These are phyloP conservation scores for Bradypus variegatus DNA, from an alignment of 2,797 vertebrate genomes.

Conservation along the genomic window DNA sequence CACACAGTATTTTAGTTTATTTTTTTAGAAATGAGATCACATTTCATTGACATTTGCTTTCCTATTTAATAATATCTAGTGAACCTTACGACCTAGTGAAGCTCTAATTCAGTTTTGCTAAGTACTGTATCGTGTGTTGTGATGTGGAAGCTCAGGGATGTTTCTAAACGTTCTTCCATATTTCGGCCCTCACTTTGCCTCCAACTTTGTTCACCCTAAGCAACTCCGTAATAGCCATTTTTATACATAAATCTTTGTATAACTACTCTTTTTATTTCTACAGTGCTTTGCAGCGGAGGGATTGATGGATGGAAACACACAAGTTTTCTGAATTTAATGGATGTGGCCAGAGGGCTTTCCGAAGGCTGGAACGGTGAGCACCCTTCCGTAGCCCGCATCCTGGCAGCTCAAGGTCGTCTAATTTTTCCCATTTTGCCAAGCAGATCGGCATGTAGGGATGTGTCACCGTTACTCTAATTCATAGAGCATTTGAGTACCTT, in stretches of 20 bases:
- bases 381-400: rapidly evolving
- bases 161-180: rapidly evolving
- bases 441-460: rapidly evolving
- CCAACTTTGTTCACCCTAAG: not conserved
- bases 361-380: rapidly evolving
- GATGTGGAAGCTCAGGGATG: rapidly evolving
- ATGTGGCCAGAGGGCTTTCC: not conserved
- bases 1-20: not conserved
- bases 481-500: not conserved
- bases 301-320: rapidly evolving
- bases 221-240: rapidly evolving
- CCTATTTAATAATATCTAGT: not conserved
- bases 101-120: not conserved
- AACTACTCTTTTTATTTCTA: not conserved
- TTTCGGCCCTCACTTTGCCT: not conserved
- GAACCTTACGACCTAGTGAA: not conserved
- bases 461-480: rapidly evolving
- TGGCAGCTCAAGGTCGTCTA: too few species aligned
- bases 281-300: not conserved
- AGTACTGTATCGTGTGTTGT: rapidly evolving
- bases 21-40: not conserved
- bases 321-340: not conserved
- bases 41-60: not conserved
- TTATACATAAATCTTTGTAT: rapidly evolving
- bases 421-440: not conserved